Percentiles rank a stretch among this genome's conserved stretches.
These are phyloP conservation scores for Zaprionus davidi DNA, from an alignment of 1,140 invertebrate genomes.

Conservation along the genomic window DNA sequence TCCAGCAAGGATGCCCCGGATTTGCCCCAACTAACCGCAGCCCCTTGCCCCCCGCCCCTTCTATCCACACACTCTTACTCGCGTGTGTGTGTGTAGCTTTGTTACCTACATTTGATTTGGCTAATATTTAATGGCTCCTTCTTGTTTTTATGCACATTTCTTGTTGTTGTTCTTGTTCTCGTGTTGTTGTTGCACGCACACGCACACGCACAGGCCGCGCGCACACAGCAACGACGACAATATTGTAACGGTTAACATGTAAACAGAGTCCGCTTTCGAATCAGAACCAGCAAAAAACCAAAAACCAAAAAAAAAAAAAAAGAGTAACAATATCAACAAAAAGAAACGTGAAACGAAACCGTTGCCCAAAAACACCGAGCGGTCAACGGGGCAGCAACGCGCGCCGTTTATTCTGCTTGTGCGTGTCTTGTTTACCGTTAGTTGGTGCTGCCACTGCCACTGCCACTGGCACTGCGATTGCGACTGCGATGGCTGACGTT, in stretches of 20 bases:
- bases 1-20: neutral
- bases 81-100: conserved; percentile 22
- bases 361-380: conserved; percentile 9
- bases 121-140: conserved; percentile 54
- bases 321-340: conserved; percentile 10
- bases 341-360: neutral
- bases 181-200: conserved; percentile 29
- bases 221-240: conserved; percentile 17
- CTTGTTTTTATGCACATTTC: conserved; percentile 52
- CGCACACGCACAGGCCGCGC: neutral
- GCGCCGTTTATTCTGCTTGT: neutral
- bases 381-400: conserved; percentile 29
- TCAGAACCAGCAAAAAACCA: conserved; percentile 29
- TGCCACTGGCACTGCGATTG: conserved; percentile 8
- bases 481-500: conserved; percentile 18
- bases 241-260: conserved; percentile 28
- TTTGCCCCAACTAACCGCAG: conserved; percentile 21
- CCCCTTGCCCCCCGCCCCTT: neutral
- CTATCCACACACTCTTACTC: neutral
- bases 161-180: neutral
- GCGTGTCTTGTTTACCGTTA: conserved; percentile 9
- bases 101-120: conserved; percentile 53
- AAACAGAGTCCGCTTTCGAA: conserved; percentile 27
- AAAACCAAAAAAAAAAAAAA: conserved; percentile 15
- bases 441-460: conserved; percentile 15